A percentile compares a stretch with the other conserved stretches of the same genome.
phyloP scores from a whole-genome alignment of 2,113 vertebrate genomes.

The Clarias batrachus region DNA sequence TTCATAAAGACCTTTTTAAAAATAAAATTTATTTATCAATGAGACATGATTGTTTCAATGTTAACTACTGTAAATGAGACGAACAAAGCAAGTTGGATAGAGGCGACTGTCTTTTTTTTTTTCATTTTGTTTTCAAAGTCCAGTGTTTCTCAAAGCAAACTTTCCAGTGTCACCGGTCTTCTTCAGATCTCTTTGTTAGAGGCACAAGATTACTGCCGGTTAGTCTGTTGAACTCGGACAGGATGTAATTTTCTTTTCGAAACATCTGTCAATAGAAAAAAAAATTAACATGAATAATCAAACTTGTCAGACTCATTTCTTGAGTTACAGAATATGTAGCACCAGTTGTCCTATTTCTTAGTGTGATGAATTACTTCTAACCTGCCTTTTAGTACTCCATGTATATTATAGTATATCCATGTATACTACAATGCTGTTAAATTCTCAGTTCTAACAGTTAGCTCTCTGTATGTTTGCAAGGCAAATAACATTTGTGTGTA shows the following conservation, averaged over 20 bases:
- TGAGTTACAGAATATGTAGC: background rate
- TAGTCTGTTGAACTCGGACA: constrained; percentile 75
- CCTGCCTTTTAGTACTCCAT: background rate
- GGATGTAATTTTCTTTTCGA: constrained; percentile 79
- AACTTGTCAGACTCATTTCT: background rate
- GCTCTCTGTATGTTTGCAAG: background rate
- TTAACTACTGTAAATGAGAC: constrained; percentile 34
- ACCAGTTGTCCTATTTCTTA: background rate
- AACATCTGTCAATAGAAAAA: constrained; percentile 77
- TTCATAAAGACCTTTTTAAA: constrained; percentile 67
- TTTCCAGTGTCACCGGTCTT: constrained; percentile 51
- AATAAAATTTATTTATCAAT: constrained; percentile 69
- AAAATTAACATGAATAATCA: background rate
- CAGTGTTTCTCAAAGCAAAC: background rate
- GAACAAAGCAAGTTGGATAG: background rate
- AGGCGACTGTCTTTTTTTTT: background rate
- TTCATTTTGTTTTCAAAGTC: background rate
- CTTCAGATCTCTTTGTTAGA: constrained; percentile 68
- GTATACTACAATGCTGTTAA: background rate
- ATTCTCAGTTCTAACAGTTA: background rate
- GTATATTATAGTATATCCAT: background rate
- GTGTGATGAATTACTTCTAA: background rate
- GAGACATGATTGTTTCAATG: constrained; percentile 39
- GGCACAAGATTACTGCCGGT: constrained; percentile 76
- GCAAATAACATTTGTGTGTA: background rate